Evolutionary conservation across 2,797 vertebrate species (phyloP).

Genomic region (Sciurus vulgaris): DNA sequence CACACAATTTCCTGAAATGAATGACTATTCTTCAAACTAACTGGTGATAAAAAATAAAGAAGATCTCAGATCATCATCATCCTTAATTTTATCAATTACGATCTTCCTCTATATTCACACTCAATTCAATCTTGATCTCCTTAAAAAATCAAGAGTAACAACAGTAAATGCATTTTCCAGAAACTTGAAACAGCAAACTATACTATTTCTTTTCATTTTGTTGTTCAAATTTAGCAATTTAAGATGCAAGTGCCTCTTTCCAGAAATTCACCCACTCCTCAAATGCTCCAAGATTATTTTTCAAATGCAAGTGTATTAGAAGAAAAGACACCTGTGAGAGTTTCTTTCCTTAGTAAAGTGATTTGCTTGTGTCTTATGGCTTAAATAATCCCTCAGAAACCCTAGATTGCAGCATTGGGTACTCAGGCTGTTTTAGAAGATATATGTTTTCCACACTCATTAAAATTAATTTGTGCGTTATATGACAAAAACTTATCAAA

Average conservation of each 20-base stretch:
- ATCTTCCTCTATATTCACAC: background rate
- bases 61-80: background rate
- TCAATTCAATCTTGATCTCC: background rate
- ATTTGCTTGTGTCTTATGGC: conserved; percentile 47
- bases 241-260: conserved; percentile 68
- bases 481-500: conserved; percentile 84
- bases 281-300: conserved; percentile 78
- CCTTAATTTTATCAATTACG: conserved; percentile 40
- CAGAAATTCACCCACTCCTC: conserved; percentile 77
- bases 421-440: conserved; percentile 63
- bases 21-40: background rate
- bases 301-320: conserved; percentile 78
- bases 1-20: conserved; percentile 8
- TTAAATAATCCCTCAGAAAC: conserved; percentile 79
- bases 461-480: conserved; percentile 84
- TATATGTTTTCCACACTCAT: conserved; percentile 78
- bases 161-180: conserved; percentile 31
- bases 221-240: conserved; percentile 80
- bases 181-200: conserved; percentile 66
- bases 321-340: conserved; percentile 68
- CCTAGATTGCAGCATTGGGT: conserved; percentile 63
- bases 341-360: conserved; percentile 67
- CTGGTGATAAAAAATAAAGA: background rate
- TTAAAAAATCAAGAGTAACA: conserved; percentile 58
- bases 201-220: background rate